A percentile compares a stretch with the other conserved stretches of the same genome.
These are phyloP conservation scores for Vulpes vulpes DNA, from an alignment of 2,113 vertebrate genomes.

Conservation along the genomic window DNA sequence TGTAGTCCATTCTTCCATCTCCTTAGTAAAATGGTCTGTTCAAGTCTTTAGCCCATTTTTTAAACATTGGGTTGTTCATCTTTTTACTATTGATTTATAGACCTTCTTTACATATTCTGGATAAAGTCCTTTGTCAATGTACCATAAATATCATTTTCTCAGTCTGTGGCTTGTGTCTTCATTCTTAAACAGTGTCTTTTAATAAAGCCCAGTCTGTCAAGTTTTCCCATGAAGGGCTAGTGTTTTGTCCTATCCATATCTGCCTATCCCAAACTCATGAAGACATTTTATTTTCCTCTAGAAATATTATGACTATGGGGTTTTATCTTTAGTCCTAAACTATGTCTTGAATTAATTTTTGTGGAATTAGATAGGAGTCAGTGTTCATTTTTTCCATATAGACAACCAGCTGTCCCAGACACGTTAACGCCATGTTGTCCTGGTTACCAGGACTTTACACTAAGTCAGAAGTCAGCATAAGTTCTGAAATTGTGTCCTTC, in stretches of 20 bases:
- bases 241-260: neutral
- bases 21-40: neutral
- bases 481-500: neutral
- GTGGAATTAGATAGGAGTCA: neutral
- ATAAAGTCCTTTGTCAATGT: neutral
- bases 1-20: neutral
- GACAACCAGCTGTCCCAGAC: neutral
- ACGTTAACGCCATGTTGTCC: neutral
- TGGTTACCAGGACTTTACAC: rapidly evolving
- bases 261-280: neutral
- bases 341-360: neutral
- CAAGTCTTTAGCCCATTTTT: neutral
- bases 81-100: neutral
- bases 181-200: neutral
- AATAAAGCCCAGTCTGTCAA: neutral
- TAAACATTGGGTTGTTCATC: neutral
- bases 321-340: neutral
- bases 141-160: neutral
- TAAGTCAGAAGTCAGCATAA: no score
- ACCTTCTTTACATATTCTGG: neutral
- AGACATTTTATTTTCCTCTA: neutral
- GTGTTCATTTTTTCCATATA: neutral
- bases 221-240: neutral
- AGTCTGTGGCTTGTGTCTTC: neutral
- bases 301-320: neutral